phyloP scores from a whole-genome alignment of 2,797 vertebrate genomes.

The Channa striata region DNA sequence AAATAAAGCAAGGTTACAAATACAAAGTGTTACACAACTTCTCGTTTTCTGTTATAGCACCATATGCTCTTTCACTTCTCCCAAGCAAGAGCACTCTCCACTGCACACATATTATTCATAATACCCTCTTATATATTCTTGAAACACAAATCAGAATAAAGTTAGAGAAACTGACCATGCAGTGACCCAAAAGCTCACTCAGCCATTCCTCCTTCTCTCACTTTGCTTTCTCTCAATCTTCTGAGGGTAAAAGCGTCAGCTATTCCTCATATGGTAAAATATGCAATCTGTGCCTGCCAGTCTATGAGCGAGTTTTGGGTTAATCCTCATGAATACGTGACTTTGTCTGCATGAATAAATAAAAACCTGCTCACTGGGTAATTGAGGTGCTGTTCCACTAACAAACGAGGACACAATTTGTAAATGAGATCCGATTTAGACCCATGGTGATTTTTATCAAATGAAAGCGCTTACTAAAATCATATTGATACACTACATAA shows the following conservation, averaged over 20 bases:
- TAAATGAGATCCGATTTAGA: conserved; percentile 81
- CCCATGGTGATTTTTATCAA: conserved; percentile 77
- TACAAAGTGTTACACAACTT: conserved; percentile 39
- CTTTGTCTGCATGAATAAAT: conserved; percentile 91
- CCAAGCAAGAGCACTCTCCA: conserved; percentile 32
- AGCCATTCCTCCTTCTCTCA: conserved; percentile 65
- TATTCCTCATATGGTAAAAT: conserved; percentile 86
- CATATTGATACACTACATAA: conserved; percentile 62
- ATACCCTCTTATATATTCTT: conserved; percentile 70
- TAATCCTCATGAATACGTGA: conserved; percentile 91
- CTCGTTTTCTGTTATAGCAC: conserved; percentile 27
- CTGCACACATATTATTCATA: conserved; percentile 60
- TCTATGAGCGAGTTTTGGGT: conserved; percentile 84
- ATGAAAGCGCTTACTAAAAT: conserved; percentile 79
- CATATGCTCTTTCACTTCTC: conserved; percentile 43
- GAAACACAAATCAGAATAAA: conserved; percentile 73
- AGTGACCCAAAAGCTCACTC: conserved; percentile 79
- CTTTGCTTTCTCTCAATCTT: conserved; percentile 78
- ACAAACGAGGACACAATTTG: conserved; percentile 87
- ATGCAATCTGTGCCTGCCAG: conserved; percentile 87
- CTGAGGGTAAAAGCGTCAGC: conserved; percentile 82
- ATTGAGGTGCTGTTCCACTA: conserved; percentile 87
- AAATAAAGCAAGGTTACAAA: conserved; percentile 40
- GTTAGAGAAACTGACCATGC: conserved; percentile 79
- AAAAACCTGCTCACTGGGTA: conserved; percentile 87